Evolutionary conservation across 2,888 invertebrate genomes (phyloP), one percentile per base, ranked within the genome.

Genomic region (Pristionchus exspectatus): DNA sequence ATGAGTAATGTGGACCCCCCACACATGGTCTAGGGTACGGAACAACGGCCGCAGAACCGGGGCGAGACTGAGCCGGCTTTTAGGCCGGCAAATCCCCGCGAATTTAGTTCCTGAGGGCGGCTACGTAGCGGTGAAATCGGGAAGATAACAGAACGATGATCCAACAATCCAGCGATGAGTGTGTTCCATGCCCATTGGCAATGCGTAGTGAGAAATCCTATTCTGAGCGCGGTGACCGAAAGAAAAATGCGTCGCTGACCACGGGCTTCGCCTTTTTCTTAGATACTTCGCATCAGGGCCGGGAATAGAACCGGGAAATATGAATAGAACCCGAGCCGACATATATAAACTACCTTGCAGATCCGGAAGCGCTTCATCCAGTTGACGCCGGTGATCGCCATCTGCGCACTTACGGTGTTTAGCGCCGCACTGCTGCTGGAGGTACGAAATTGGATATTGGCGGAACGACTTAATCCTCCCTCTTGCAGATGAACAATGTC

Each of bases 351-450:
- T 38, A 12, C 1, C 1, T 91, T 92, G 66, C 88, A 94, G 93
- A 92, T 94, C 63, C 93, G 94, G 27, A 92, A 93, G 63, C 91
- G 92, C 50, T 93, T 93, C 66, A 93, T 94, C 84, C 92, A 93
- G 74, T 89, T 93, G 63, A 94, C 94, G 18, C 94, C 94, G 2
- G 69, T 94, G 24, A 90, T 92, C 56, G 94, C 94, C 50, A 81
- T 94, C 24, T 85, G 92, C 54, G 91, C 93, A 56, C 91, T 94
- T 27, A 89, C 91, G 2, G 90, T 91, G 16, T 91, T 93, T 44
- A 87, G 94, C n/a, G 90, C 90, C 14, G 92, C 93, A n/a, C 92
- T 94, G 27, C 90, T 91, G 18, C 86, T 92, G 5, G 91, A 92
- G 88, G 92, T 93, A 24, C 86, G 85, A 14, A 63, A 85, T 72